Conservation (phyloP, 92 coral and sea anemone genomes). For the Palythoa grandis region DNA sequence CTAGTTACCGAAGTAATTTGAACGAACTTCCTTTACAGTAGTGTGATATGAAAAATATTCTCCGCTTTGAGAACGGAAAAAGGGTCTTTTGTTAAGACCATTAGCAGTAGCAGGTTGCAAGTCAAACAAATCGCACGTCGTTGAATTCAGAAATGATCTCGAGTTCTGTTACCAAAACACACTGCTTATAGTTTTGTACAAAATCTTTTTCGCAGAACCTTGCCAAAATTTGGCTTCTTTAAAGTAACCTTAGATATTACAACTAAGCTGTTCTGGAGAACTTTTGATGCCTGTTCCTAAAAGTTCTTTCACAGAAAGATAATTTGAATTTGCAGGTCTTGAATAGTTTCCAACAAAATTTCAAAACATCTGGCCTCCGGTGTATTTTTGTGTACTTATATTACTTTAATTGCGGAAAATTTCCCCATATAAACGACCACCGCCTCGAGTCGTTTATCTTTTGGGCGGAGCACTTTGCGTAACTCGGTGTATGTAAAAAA, state of each 20-base stretch:
- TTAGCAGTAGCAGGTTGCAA: background rate
- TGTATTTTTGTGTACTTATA: background rate
- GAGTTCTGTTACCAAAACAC: background rate
- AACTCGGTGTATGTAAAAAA: constrained; percentile 20
- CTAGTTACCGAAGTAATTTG: background rate
- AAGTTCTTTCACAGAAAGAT: background rate
- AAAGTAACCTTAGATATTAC: background rate
- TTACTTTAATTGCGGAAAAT: constrained; percentile 37
- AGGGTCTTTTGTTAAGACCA: background rate
- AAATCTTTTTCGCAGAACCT: too few species aligned
- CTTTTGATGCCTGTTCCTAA: background rate
- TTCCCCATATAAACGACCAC: constrained; percentile 15
- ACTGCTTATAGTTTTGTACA: background rate
- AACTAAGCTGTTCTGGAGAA: background rate
- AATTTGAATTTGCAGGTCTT: constrained; percentile 3
- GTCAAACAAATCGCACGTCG: background rate
- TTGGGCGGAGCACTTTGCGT: constrained; percentile 31
- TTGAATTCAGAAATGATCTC: background rate
- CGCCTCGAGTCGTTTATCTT: constrained; percentile 45
- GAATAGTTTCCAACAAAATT: constrained; percentile 7
- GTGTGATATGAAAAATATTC: background rate
- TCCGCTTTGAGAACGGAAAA: background rate
- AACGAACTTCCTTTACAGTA: background rate
- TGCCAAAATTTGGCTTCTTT: background rate
- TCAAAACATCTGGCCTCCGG: constrained; percentile 13